Evolutionary conservation across 2,888 invertebrate species (phyloP), one percentile per base, ranked within the genome.

Genomic region (Salticus scenicus): DNA sequence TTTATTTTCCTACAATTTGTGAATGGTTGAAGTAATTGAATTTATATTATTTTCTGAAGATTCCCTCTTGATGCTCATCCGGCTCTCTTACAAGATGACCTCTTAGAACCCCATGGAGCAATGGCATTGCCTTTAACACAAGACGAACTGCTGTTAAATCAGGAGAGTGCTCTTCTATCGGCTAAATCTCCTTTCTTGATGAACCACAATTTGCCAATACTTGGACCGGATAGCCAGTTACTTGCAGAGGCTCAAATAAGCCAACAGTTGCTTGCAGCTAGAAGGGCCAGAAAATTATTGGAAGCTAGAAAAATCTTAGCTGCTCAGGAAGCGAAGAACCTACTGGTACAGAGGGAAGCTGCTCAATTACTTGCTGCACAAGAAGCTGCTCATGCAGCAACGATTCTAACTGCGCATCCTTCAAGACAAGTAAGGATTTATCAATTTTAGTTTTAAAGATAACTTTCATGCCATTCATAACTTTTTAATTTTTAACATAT

Each of bases 251-350:
- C 78, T 0, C 85, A 79, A 14, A 57, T 79, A 8, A 37, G 47
- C 1, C 85, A 85, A 14, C 78, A 85, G 14, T 37, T 79, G 10
- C n/a, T 79, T 2, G 85, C 85, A 14, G 85, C 85, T 24, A 74
- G 85, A 20, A 78, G 79, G 17, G 85, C 85, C 5, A 79, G 85
- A 42, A 74, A 70, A 10, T 10, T 80, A 12, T 4, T 86, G 20
- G 84, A 84, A 51, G 78, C 70, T 41, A 69, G 67, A 47, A 85
- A 85, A 24, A n/a, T 86, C 4, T 57, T 86, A 1, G 79, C 86
- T 17, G 86, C 86, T 2, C 75, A 79, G 20, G 79, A 86, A 30
- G 86, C 86, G 12, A 67, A 63, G 30, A 30, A 70, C 5, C 10
- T 86, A 1, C 24, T 86, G 10, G 79, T 74, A 0, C 76, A 73